These are phyloP conservation scores for Sphaerophoria rueppellii DNA, from an alignment of 2,888 invertebrate species.

Conservation along the genomic window DNA sequence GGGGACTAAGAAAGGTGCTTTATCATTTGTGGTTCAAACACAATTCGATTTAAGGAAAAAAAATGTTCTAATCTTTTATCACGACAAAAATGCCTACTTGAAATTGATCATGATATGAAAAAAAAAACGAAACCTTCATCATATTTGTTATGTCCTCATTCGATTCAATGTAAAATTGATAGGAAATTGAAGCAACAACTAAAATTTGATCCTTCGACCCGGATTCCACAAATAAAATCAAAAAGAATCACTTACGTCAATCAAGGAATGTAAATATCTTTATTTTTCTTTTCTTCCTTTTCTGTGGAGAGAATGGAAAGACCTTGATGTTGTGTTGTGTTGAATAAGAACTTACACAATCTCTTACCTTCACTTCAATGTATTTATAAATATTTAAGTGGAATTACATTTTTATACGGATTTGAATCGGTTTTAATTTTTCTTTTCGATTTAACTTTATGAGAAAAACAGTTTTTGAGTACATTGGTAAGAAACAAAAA, in stretches of 20 bases:
- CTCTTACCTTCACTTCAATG: constrained; percentile 42
- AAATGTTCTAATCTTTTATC: constrained; percentile 30
- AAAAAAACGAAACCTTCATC: constrained; percentile 11
- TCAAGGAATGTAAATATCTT: neutral
- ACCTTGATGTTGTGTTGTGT: neutral
- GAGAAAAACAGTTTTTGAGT: neutral
- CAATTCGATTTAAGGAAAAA: constrained; percentile 4
- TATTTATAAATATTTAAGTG: constrained; percentile 50
- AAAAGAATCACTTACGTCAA: constrained; percentile 44
- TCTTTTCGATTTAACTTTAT: neutral
- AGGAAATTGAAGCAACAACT: neutral
- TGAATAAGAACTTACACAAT: constrained; percentile 33
- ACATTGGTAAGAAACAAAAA: neutral
- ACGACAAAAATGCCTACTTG: constrained; percentile 6
- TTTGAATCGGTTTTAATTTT: constrained; percentile 31
- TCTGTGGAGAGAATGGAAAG: neutral
- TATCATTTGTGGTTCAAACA: constrained; percentile 24
- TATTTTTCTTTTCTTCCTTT: neutral
- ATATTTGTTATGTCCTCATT: neutral
- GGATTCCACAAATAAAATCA: constrained; percentile 32
- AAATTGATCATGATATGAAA: constrained; percentile 10
- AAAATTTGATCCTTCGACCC: constrained; percentile 47
- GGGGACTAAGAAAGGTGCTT: neutral
- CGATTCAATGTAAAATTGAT: neutral
- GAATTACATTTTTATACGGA: constrained; percentile 33